Percentiles rank a stretch among this genome's conserved stretches.
Evolutionary conservation across 2,888 invertebrate genomes (phyloP).

Genomic region (Eubasilissa splendida): DNA sequence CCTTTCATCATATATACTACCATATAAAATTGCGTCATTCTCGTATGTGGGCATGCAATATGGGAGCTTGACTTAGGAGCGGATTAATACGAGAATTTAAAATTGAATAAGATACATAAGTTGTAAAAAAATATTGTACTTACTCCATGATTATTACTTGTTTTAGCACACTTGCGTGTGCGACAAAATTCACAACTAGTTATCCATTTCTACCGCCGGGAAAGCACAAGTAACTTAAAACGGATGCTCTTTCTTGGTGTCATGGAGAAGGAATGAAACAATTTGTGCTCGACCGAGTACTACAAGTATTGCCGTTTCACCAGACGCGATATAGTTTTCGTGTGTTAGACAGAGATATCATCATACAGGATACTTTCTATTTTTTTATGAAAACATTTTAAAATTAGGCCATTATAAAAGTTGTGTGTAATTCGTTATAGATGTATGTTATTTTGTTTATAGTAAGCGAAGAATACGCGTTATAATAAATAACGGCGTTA

Average conservation of each 20-base stretch:
- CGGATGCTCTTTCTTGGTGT: constrained; percentile 44
- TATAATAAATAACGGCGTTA: not conserved
- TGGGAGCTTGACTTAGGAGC: constrained; percentile 29
- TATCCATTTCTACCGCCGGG: constrained; percentile 80
- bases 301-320: constrained; percentile 27
- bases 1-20: constrained; percentile 14
- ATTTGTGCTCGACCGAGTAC: not conserved
- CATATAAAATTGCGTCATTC: constrained; percentile 55
- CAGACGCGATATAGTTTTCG: not conserved
- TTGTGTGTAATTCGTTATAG: constrained; percentile 29
- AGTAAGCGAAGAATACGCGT: not conserved
- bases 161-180: constrained; percentile 83
- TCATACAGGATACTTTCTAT: constrained; percentile 26
- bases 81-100: not conserved
- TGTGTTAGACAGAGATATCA: constrained; percentile 22
- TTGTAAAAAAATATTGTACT: constrained; percentile 66
- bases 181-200: constrained; percentile 78
- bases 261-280: constrained; percentile 52
- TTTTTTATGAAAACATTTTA: constrained; percentile 7
- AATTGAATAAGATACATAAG: not conserved
- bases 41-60: constrained; percentile 45
- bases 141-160: constrained; percentile 78
- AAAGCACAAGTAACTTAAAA: constrained; percentile 70
- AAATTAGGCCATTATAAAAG: constrained; percentile 35
- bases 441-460: constrained; percentile 1